These are phyloP conservation scores for Parnassius smintheus DNA, from an alignment of 2,888 invertebrate genomes.

Conservation along the genomic window DNA sequence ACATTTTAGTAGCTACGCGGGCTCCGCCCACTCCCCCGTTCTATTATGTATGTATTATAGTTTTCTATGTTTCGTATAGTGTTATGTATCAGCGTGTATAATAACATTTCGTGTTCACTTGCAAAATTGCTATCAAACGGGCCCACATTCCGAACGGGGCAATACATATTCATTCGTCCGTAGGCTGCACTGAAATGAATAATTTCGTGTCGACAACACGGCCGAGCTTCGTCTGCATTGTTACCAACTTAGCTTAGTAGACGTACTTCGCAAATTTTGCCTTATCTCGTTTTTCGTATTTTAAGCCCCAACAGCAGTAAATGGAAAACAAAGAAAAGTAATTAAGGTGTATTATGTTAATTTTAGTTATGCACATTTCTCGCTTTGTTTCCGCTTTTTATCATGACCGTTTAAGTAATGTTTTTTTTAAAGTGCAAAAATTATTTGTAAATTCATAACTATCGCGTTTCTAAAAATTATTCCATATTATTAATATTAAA, in stretches of 20 bases:
- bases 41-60: too few relatives aligned
- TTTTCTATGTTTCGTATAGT: too few relatives aligned
- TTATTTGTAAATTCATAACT: too few relatives aligned
- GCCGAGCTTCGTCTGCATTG: slow-evolving; percentile 65
- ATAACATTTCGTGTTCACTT: slow-evolving; percentile 32
- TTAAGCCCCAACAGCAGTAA: background rate
- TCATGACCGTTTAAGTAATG: background rate
- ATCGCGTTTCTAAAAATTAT: too few relatives aligned
- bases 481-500: too few relatives aligned
- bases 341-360: slow-evolving; percentile 3
- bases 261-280: slow-evolving; percentile 33
- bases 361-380: slow-evolving; percentile 7
- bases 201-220: slow-evolving; percentile 71
- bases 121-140: slow-evolving; percentile 55
- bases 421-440: too few relatives aligned
- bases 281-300: slow-evolving; percentile 35
- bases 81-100: background rate
- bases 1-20: too few relatives aligned
- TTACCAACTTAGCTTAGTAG: slow-evolving; percentile 49
- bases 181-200: slow-evolving; percentile 67
- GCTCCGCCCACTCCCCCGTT: too few relatives aligned
- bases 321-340: slow-evolving; percentile 1
- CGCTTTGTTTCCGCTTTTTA: background rate
- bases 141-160: slow-evolving; percentile 54
- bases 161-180: slow-evolving; percentile 72